These are phyloP conservation scores for Seira sanloemensis DNA, from an alignment of 2,888 invertebrate genomes.

Conservation along the genomic window DNA sequence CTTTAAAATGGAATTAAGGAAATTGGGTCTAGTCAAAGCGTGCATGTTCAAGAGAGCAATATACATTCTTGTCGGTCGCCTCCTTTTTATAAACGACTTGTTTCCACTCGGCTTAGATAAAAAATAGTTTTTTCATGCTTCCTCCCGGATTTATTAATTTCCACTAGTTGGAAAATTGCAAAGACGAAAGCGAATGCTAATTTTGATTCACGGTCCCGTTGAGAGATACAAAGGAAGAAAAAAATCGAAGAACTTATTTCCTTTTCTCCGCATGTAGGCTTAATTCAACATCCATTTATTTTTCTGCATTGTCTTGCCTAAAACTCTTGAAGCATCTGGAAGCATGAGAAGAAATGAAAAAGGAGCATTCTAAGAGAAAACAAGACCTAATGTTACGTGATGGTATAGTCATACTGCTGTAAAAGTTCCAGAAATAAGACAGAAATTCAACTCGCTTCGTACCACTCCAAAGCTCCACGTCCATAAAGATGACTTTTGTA, in stretches of 20 bases:
- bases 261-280: too few relatives aligned
- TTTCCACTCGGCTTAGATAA: not conserved
- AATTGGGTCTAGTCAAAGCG: not conserved
- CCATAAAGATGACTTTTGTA: not conserved
- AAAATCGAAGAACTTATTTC: too few relatives aligned
- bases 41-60: not conserved
- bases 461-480: not conserved
- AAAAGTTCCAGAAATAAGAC: not conserved
- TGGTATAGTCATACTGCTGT: too few relatives aligned
- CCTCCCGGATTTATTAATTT: not conserved
- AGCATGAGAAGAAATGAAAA: not conserved
- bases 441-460: not conserved
- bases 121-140: not conserved
- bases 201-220: conserved; percentile 29
- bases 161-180: not conserved
- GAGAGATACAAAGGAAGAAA: conserved; percentile 6
- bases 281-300: not conserved
- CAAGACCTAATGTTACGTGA: too few relatives aligned
- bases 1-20: not conserved
- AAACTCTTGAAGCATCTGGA: not conserved
- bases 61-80: not conserved
- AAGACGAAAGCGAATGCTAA: conserved; percentile 34
- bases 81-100: not conserved
- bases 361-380: not conserved
- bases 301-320: not conserved